Evolutionary conservation across 2,888 invertebrate species (phyloP).

Genomic region (Cheilosia pagana): DNA sequence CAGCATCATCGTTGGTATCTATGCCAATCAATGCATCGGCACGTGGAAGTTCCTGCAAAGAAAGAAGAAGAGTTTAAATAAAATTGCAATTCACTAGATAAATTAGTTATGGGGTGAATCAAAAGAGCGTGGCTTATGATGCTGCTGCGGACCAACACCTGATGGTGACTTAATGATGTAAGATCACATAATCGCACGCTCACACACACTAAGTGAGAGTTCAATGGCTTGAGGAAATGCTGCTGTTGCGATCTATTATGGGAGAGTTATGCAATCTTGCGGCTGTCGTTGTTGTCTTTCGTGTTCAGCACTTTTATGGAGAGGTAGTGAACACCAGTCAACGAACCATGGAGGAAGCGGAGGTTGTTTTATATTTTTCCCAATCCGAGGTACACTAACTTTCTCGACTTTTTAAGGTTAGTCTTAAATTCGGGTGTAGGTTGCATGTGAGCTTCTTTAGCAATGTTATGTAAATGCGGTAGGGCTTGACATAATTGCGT

Average conservation of each 20-base stretch:
- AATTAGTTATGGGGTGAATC: conserved; percentile 18
- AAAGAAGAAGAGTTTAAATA: conserved; percentile 29
- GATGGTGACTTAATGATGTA: conserved; percentile 43
- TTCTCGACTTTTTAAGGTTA: conserved; percentile 43
- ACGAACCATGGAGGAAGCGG: conserved; percentile 56
- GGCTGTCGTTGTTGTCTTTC: conserved; percentile 22
- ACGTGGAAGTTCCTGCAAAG: conserved; percentile 82
- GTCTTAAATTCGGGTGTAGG: conserved; percentile 15
- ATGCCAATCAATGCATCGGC: conserved; percentile 83
- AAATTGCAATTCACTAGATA: conserved; percentile 40
- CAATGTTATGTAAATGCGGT: conserved; percentile 7
- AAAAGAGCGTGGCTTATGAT: conserved; percentile 21
- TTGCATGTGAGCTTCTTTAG: conserved; percentile 1
- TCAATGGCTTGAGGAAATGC: conserved; percentile 67
- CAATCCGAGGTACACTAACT: conserved; percentile 34
- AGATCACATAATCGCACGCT: conserved; percentile 46
- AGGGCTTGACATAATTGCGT: conserved; percentile 24
- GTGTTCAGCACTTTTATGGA: conserved; percentile 46
- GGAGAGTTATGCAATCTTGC: conserved; percentile 58
- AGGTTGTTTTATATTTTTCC: conserved; percentile 38
- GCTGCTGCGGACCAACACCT: conserved; percentile 5
- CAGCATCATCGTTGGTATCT: conserved; percentile 80
- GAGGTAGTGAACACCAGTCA: conserved; percentile 41
- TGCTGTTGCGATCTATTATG: conserved; percentile 47
- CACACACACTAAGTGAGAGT: conserved; percentile 26